phyloP scores from a whole-genome alignment of 2,888 invertebrate species.

The Phanerotoma sp. region DNA sequence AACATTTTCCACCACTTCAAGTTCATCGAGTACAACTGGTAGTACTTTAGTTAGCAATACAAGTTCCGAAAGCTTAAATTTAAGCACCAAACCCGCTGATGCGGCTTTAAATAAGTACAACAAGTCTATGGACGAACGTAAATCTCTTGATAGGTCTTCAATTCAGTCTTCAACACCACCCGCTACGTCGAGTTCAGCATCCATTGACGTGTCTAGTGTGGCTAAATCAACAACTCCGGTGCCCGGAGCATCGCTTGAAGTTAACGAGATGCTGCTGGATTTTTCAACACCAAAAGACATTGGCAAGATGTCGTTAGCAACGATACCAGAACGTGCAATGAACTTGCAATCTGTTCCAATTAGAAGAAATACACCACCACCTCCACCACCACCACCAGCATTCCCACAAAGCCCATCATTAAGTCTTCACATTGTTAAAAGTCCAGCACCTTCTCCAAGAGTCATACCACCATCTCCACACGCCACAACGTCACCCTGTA shows the following conservation, averaged over 20 bases:
- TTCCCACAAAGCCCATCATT: conserved; percentile 68
- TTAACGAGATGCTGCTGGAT: conserved; percentile 68
- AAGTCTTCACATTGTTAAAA: conserved; percentile 75
- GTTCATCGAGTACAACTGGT: conserved; percentile 10
- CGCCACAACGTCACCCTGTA: conserved; percentile 75
- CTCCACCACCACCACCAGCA: conserved; percentile 48
- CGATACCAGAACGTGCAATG: conserved; percentile 62
- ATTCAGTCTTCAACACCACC: conserved; percentile 28
- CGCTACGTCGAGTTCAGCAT: conserved; percentile 20
- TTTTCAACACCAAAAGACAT: conserved; percentile 66
- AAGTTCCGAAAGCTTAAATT: conserved; percentile 56
- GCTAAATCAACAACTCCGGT: conserved; percentile 35
- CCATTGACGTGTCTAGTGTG: conserved; percentile 52
- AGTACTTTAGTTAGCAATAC: conserved; percentile 36
- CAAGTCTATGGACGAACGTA: conserved; percentile 34
- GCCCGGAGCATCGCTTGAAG: conserved; percentile 60
- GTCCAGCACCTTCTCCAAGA: conserved; percentile 72
- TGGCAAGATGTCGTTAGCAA: conserved; percentile 52
- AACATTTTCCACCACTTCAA: conserved; percentile 36
- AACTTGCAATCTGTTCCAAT: conserved; percentile 57
- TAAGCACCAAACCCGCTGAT: conserved; percentile 58
- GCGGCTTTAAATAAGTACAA: conserved; percentile 54
- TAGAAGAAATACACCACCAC: conserved; percentile 55
- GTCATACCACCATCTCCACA: conserved; percentile 67
- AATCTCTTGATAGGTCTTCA: conserved; percentile 38